Evolutionary conservation across 2,888 invertebrate species (phyloP), one percentile per base, ranked within the genome.

Genomic region (Campoplex nolae): DNA sequence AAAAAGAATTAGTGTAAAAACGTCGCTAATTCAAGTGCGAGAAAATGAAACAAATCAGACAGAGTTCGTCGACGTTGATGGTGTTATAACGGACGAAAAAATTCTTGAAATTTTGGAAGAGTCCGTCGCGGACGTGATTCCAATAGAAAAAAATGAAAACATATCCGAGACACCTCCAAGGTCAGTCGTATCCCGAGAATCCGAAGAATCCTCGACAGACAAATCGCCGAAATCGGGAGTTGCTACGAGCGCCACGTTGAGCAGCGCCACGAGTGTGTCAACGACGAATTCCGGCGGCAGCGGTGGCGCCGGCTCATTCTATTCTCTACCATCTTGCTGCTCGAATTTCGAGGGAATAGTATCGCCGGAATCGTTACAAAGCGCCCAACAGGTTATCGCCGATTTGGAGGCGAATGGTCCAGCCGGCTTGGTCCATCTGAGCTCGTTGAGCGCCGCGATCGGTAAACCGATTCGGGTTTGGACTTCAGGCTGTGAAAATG

Each of bases 381-480:
- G 32, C 0, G 89, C 89, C 0, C 70, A 85, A 16, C 32, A 73
- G 1, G 70, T 90, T 0, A 89, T 92, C 0, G 18, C 84, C 0
- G 89, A 91, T 38, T 62, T 92, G 1, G 85, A 90, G 83, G 71
- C 77, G 7, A 74, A 91, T 23, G 91, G 92, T 0, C 92, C 92
- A 3, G 88, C 89, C 0, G 89, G 90, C 3, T 3, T 92, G 0
- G 28, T 90, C 3, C 89, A 92, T 6, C 8, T 92, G n/a, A 62
- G 83, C 18, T 88, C 89, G 0, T 18, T 92, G 42, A 90, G 89
- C 54, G 58, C 35, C 0, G 78, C 88, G 0, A 88, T 89, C 0
- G 75, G 82, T 3, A 89, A 79, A 28, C 83, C 89, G 0, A 90
- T 92, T 0, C 81, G 74, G 8, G 77, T 92, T 13, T 91, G 89